Evolutionary conservation across 2,113 vertebrate genomes (phyloP), one percentile per base, ranked within the genome.

Genomic region (Rousettus leschenaultii): DNA sequence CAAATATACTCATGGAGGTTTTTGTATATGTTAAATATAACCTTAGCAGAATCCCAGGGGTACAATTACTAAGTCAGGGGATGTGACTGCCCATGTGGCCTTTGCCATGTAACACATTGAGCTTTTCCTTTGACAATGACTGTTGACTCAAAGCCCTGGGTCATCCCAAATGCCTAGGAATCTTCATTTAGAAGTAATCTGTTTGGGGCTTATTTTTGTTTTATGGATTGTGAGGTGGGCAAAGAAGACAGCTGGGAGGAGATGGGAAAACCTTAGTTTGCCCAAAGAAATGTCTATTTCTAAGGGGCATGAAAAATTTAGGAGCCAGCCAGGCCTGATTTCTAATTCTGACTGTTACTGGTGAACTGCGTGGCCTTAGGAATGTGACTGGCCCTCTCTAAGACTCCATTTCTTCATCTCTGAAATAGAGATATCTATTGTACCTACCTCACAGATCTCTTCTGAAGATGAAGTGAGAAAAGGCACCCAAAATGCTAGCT

Each of bases 11-110:
- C 55, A 10, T 66, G 88, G 88, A 96, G 48, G 45, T 28, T 93
- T 95, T 93, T 96, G 79, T 91, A 96, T 91, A 82, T 82, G 93
- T 89, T 97, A 97, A 98, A 86, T 96, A 96, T 86, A 98, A 94
- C 89, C 66, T 86, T 51, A 45, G 97, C 61, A 90, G 93, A 59
- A 88, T 90, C 78, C 59, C 80, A 95, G 66, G 61, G 93, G 75
- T 96, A 45, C 86, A 93, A 96, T 97, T 96, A 97, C 93, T 93
- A 94, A 91, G 85, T 77, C 83, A 57, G 55, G 93, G 93, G 77
- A 73, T 93, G 65, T 93, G 88, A 70, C 92, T 8, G 22, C 77
- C 75, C 9, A 0, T 38, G 1, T n/a, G 74, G 78, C 79, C 70
- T 86, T 92, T 74, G 66, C 80, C 55, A n/a, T 2, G 13, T 38